These are phyloP conservation scores for Mustelus asterias DNA, from an alignment of 2,113 vertebrate species.

Conservation along the genomic window DNA sequence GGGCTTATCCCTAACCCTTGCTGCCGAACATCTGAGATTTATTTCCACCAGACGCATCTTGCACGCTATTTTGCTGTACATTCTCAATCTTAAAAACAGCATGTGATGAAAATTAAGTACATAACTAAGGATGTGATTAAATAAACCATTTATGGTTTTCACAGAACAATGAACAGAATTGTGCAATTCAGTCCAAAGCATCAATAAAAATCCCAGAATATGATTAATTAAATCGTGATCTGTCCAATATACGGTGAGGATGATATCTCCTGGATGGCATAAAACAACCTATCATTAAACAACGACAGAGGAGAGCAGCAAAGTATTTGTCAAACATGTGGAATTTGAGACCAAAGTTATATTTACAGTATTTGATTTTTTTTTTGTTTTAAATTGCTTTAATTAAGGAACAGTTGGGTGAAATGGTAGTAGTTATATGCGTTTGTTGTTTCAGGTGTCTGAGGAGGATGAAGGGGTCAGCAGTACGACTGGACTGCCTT, in stretches of 20 bases:
- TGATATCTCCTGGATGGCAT: background rate
- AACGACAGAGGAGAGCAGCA: background rate
- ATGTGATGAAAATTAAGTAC: background rate
- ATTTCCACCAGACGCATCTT: background rate
- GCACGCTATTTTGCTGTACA: background rate
- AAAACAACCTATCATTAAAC: background rate
- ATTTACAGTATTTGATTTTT: background rate
- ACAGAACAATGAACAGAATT: background rate
- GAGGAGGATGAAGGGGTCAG: slow-evolving; percentile 35
- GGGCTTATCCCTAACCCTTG: background rate
- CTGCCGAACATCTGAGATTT: background rate
- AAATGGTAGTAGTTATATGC: background rate
- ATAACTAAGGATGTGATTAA: background rate
- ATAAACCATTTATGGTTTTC: background rate
- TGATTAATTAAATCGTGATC: background rate
- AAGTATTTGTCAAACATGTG: background rate
- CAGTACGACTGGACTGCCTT: slow-evolving; percentile 22
- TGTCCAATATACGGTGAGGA: background rate
- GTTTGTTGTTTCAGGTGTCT: background rate
- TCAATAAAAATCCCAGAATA: background rate
- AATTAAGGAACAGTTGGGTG: background rate
- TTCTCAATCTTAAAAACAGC: background rate
- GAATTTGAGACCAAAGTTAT: background rate
- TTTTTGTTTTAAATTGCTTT: background rate
- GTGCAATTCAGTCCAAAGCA: background rate